Evolutionary conservation across 2,888 invertebrate genomes (phyloP).

Genomic region (Lepidonotus clava): DNA sequence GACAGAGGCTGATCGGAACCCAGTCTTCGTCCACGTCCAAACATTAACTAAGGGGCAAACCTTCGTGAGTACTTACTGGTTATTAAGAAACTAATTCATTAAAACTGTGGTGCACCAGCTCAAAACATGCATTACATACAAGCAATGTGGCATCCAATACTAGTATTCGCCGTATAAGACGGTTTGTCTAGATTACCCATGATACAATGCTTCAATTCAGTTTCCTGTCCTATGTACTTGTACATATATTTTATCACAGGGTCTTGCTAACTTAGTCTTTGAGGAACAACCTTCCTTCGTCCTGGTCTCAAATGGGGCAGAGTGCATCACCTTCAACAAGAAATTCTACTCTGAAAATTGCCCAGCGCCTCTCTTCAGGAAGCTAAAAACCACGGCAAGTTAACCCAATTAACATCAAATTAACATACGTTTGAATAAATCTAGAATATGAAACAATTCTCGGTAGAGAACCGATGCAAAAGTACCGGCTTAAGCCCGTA

Average conservation of each 20-base stretch:
- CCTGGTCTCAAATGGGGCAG: conserved; percentile 75
- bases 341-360: conserved; percentile 71
- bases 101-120: no score
- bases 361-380: conserved; percentile 64
- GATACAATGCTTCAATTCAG: no score
- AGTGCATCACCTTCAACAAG: conserved; percentile 73
- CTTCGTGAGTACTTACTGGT: conserved; percentile 71
- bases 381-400: conserved; percentile 67
- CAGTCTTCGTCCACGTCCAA: conserved; percentile 71
- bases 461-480: no score
- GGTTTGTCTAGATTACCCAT: no score
- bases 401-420: no score
- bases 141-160: no score
- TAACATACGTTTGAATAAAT: no score
- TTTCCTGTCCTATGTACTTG: no score
- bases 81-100: background rate
- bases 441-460: no score
- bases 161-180: no score
- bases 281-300: conserved; percentile 72
- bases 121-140: no score
- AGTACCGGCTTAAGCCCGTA: no score
- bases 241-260: conserved; percentile 67
- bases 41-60: conserved; percentile 73
- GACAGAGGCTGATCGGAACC: conserved; percentile 65
- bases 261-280: conserved; percentile 70